Conservation (phyloP, 2,113 vertebrate species). For the Coptodon rendalli region DNA sequence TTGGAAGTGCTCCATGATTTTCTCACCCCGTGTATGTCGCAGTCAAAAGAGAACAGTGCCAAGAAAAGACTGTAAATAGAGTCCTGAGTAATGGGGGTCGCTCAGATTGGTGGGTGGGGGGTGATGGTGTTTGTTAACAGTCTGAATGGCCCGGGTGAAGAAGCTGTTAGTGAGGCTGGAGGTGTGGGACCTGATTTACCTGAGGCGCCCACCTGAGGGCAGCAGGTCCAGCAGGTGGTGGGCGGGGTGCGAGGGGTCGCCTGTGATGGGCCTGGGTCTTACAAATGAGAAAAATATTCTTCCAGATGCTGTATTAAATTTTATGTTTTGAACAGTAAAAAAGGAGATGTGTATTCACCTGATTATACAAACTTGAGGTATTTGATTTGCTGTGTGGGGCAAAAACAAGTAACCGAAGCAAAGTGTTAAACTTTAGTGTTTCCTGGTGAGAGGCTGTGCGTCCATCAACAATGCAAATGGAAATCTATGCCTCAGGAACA, state of each 20-base stretch:
- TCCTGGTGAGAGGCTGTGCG: not conserved
- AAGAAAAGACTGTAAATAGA: too few species aligned
- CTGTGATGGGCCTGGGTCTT: not conserved
- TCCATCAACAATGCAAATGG: conserved; percentile 43
- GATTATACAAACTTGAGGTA: not conserved
- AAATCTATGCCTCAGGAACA: conserved; percentile 51
- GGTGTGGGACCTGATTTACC: not conserved
- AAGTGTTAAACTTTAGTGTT: not conserved
- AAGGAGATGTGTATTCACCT: accelerated
- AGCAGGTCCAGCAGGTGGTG: not conserved
- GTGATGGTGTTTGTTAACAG: too few species aligned
- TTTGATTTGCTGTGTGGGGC: not conserved
- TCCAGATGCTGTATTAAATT: not conserved
- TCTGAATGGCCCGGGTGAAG: too few species aligned
- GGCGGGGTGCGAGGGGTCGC: not conserved
- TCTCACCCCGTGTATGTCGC: not conserved
- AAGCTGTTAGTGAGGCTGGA: too few species aligned
- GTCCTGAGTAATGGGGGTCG: too few species aligned
- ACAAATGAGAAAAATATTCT: not conserved
- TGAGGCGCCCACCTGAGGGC: not conserved
- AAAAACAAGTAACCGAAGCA: not conserved
- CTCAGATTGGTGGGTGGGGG: too few species aligned
- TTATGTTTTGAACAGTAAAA: not conserved
- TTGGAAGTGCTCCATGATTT: not conserved
- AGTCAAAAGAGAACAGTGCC: not conserved